phyloP scores from a whole-genome alignment of 2,797 vertebrate species.

The Semotilus atromaculatus region DNA sequence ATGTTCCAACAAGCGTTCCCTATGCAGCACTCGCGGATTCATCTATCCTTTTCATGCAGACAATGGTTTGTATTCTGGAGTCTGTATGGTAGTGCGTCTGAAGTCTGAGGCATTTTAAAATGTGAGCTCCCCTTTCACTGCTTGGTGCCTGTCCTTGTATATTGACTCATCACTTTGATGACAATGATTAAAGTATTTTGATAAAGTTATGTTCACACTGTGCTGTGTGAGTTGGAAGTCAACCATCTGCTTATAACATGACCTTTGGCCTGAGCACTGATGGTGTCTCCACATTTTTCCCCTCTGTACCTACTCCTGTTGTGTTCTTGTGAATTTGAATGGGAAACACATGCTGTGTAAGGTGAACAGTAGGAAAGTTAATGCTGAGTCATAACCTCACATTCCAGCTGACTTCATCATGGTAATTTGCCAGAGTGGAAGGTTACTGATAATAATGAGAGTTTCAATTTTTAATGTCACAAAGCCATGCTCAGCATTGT shows the following conservation, averaged over 20 bases:
- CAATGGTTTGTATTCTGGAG: neutral
- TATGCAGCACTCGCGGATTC: neutral
- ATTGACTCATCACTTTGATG: slow-evolving; percentile 29
- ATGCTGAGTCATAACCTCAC: slow-evolving; percentile 24
- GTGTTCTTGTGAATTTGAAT: slow-evolving; percentile 15
- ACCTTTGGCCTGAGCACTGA: slow-evolving; percentile 19
- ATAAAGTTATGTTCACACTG: neutral
- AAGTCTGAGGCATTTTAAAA: slow-evolving; percentile 17
- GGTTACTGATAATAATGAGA: slow-evolving; percentile 32
- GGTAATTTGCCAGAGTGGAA: neutral
- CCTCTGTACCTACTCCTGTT: slow-evolving; percentile 5
- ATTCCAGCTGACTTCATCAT: slow-evolving; percentile 9
- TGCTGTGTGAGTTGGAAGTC: slow-evolving; percentile 25
- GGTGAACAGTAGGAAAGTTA: neutral
- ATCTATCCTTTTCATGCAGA: neutral
- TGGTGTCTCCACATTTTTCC: neutral
- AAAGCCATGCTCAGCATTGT: slow-evolving; percentile 20
- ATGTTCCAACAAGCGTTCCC: neutral
- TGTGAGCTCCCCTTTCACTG: neutral
- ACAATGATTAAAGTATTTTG: slow-evolving; percentile 26
- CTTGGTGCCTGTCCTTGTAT: slow-evolving; percentile 22
- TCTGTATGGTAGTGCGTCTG: neutral
- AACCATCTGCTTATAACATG: slow-evolving; percentile 35
- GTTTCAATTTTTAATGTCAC: slow-evolving; percentile 11
- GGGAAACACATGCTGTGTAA: neutral